Conservation (phyloP, 2,888 invertebrate genomes). For the Eueremaeus valkanovi region DNA sequence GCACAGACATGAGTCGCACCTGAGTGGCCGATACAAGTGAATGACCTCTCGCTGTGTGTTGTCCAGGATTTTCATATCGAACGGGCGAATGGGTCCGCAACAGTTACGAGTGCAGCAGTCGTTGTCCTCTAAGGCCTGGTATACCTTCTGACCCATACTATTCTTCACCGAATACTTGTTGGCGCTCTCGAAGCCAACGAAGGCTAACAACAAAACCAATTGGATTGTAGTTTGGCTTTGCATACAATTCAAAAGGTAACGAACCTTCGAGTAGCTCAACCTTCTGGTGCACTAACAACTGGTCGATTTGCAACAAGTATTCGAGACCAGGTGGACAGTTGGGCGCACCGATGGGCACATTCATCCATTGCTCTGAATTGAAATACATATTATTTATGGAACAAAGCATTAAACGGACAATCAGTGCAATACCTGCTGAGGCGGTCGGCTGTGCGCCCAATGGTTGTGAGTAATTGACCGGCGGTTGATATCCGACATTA, state of each 20-base stretch:
- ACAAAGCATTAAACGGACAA: not conserved
- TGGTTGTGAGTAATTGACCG: not conserved
- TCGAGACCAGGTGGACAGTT: constrained; percentile 50
- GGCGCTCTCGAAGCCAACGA: constrained; percentile 80
- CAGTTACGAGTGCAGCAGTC: constrained; percentile 78
- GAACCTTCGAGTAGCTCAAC: constrained; percentile 52
- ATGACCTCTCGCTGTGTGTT: constrained; percentile 74
- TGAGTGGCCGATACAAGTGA: constrained; percentile 72
- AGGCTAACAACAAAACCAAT: constrained; percentile 56
- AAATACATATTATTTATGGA: not conserved
- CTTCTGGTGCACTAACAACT: constrained; percentile 54
- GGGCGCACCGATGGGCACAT: not conserved
- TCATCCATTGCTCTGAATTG: constrained; percentile 20
- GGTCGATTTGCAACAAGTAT: constrained; percentile 52
- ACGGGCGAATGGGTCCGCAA: constrained; percentile 74
- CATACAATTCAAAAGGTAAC: too few species aligned
- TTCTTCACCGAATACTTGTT: constrained; percentile 73
- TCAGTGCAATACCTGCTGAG: constrained; percentile 1
- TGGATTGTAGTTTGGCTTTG: too few species aligned
- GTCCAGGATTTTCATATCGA: constrained; percentile 82
- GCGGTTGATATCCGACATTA: not conserved
- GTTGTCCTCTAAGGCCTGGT: constrained; percentile 58
- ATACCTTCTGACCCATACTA: constrained; percentile 51
- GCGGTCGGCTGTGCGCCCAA: not conserved
- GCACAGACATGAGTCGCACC: constrained; percentile 76